Evolutionary conservation across 2,888 invertebrate species (phyloP).

Genomic region (Cryptocephalus primarius): DNA sequence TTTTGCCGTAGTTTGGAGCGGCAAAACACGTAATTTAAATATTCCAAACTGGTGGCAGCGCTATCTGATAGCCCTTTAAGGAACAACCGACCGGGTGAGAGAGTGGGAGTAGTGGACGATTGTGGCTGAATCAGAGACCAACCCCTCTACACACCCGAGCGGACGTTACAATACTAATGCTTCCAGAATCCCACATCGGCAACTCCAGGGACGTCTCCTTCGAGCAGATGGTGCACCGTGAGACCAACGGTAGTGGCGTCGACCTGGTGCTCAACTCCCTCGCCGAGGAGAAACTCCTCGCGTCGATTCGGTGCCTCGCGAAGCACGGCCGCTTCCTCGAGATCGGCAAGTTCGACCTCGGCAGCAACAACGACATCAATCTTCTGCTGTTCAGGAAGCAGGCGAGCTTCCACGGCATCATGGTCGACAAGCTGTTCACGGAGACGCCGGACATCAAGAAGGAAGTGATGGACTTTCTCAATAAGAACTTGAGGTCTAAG

Average conservation of each 20-base stretch:
- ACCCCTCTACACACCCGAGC: no score
- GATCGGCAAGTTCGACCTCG: slow-evolving; percentile 77
- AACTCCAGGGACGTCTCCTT: slow-evolving; percentile 78
- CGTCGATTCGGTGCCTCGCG: slow-evolving; percentile 52
- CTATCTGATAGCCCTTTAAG: no score
- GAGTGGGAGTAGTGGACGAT: no score
- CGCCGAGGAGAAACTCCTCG: slow-evolving; percentile 80
- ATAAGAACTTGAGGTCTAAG: slow-evolving; percentile 32
- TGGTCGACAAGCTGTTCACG: slow-evolving; percentile 46
- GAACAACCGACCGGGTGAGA: no score
- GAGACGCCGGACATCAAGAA: slow-evolving; percentile 5
- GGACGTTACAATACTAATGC: no score
- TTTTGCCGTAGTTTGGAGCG: no score
- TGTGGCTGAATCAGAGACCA: no score
- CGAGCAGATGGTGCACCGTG: slow-evolving; percentile 68
- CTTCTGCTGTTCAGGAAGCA: slow-evolving; percentile 61
- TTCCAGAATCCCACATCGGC: slow-evolving; percentile 18
- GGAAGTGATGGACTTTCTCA: background rate
- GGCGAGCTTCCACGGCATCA: slow-evolving; percentile 65
- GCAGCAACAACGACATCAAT: slow-evolving; percentile 50
- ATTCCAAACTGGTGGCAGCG: no score
- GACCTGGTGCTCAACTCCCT: slow-evolving; percentile 86
- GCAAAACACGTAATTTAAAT: no score
- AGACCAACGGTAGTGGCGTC: slow-evolving; percentile 79
- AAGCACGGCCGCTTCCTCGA: slow-evolving; percentile 62